Evolutionary conservation across 2,888 invertebrate genomes (phyloP), one percentile per base, ranked within the genome.

Genomic region (Coenonympha arcania): DNA sequence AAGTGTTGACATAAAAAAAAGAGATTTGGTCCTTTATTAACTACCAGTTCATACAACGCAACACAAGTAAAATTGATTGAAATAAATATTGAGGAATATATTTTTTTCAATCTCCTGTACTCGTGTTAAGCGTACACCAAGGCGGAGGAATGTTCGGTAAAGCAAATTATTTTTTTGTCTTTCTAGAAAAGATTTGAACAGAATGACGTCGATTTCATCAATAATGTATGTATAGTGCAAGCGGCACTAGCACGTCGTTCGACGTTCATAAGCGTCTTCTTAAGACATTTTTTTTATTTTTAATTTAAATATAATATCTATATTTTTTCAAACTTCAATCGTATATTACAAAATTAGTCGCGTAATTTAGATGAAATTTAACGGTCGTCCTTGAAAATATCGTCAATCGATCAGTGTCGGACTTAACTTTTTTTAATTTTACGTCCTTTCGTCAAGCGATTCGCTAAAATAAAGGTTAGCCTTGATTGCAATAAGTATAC

Each of bases 241-340:
- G 64, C 58, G 30, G 63, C 69, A 68, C 75, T 71, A 69, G 69
- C 64, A 64, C 60, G 63, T 68, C 66, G 62, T 72, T 68, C 62
- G 68, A 73, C 69, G 49, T 61, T 63, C 57, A 63, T 62, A 60
- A 59, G 61, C 57, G 80, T 70, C 82, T 83, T 81, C 72, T 62
- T 57, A 80, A 82, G 82, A 81, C 80, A 62, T 69, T 57, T 68
- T 68, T n/a, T n/a, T n/a, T n/a, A n/a, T n/a, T n/a, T n/a, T n/a
- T n/a, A n/a, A n/a, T n/a, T n/a, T n/a, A n/a, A n/a, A n/a, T n/a
- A n/a, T 65, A 65, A 68, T 68, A 72, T 44, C 11, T 13, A 45
- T 71, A 73, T 71, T 70, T 61, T 37, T 50, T 43, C 46, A 41
- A 55, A 55, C 48, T 50, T 55, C 48, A 50, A 48, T 53, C 53